Evolutionary conservation across 2,888 invertebrate genomes (phyloP).

Genomic region (Dynastes maya): DNA sequence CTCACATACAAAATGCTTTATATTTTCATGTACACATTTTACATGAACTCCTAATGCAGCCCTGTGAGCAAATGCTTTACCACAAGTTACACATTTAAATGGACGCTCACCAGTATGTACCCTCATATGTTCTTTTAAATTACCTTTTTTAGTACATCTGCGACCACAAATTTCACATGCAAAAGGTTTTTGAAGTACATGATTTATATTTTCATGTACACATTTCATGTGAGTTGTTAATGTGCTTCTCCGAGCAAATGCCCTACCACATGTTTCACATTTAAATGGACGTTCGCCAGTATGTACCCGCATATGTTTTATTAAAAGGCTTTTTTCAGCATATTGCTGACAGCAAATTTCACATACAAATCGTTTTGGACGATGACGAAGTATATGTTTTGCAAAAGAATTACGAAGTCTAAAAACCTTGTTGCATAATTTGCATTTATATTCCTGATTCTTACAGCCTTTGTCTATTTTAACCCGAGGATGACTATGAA

Average conservation of each 20-base stretch:
- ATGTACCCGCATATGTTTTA: slow-evolving; percentile 37
- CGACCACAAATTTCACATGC: slow-evolving; percentile 32
- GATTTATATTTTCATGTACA: slow-evolving; percentile 6
- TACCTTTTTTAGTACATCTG: background rate
- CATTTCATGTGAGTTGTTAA: slow-evolving; percentile 18
- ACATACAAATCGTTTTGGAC: slow-evolving; percentile 23
- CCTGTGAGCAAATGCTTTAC: slow-evolving; percentile 32
- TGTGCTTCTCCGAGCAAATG: slow-evolving; percentile 32
- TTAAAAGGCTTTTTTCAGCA: slow-evolving; percentile 16
- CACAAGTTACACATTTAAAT: slow-evolving; percentile 34
- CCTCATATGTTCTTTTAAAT: slow-evolving; percentile 21
- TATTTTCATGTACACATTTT: slow-evolving; percentile 11
- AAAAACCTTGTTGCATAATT: background rate
- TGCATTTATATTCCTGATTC: background rate
- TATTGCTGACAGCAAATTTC: slow-evolving; percentile 16
- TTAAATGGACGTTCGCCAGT: slow-evolving; percentile 45
- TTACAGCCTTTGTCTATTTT: background rate
- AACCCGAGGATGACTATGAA: background rate
- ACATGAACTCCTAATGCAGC: slow-evolving; percentile 28
- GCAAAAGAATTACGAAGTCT: background rate
- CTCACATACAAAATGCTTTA: slow-evolving; percentile 30
- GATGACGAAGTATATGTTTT: background rate
- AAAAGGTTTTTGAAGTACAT: slow-evolving; percentile 9
- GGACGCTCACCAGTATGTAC: slow-evolving; percentile 44
- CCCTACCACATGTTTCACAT: slow-evolving; percentile 37